Evolutionary conservation across 2,888 invertebrate genomes (phyloP), one percentile per base, ranked within the genome.

Genomic region (Calameuta idolon): DNA sequence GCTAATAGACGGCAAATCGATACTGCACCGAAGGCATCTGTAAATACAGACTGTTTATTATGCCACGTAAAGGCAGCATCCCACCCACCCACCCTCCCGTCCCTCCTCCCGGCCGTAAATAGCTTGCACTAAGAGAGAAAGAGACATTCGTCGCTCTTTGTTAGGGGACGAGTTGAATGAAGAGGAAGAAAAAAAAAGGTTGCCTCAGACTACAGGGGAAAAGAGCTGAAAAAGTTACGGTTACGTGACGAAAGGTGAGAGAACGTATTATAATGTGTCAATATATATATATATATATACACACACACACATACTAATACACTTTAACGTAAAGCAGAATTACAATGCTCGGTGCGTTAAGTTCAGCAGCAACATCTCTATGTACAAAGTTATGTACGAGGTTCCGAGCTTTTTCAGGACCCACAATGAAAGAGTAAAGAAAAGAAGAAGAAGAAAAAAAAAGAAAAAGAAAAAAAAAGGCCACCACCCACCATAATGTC

Each of bases 1-100:
- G 9, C 55, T 55, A 55, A 55, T 55, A 55, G 23, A 55, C 55
- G 55, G 78, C 74, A 40, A 30, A 33, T 68, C 75, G 73, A 79
- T 79, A 74, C 74, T 71, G 76, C 75, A 77, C 75, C 77, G 75
- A 77, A 78, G 78, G 77, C 76, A 79, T 69, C 77, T 74, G 80
- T 80, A 81, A 81, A 80, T 81, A 81, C 78, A 77, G 79, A 75
- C 81, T 81, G 80, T 81, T 81, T 81, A 78, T 81, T 79, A 81
- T 80, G 77, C 77, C 80, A 34, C 73, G 75, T 68, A 79, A 73
- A 76, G 37, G 55, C 23, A 23, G 23, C 55, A 23, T 55, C 55
- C 55, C 1, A 15, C 55, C 15, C 33, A 1, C 31, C 31, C 31
- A 2, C 2, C 1, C 31, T 2, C 31, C 31, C 31, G n/a, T n/a